Percentiles rank a stretch among this genome's conserved stretches.
phyloP scores from a whole-genome alignment of 2,797 vertebrate genomes.

The Linurgus olivaceus region DNA sequence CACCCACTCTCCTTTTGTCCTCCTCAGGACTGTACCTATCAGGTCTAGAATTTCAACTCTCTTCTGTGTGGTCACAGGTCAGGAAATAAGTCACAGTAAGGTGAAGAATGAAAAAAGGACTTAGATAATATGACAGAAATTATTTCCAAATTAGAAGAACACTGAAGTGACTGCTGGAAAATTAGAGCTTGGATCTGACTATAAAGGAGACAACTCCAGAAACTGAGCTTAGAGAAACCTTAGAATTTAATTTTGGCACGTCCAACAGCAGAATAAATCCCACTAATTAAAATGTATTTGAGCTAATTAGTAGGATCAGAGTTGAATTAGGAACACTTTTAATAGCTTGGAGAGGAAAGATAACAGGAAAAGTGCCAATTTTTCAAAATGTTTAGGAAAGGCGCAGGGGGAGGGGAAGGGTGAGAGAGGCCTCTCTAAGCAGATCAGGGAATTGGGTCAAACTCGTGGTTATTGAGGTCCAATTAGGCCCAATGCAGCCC shows the following conservation, averaged over 20 bases:
- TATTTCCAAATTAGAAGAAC: background rate
- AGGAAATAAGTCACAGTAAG: background rate
- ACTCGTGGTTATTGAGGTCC: background rate
- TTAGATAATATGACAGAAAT: background rate
- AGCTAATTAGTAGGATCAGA: conserved; percentile 1
- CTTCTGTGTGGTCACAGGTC: background rate
- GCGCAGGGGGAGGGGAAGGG: background rate
- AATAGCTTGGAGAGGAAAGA: background rate
- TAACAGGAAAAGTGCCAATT: background rate
- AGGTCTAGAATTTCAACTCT: background rate
- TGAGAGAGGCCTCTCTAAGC: background rate
- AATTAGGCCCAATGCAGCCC: background rate
- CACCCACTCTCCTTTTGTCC: background rate
- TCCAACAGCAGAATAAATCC: background rate
- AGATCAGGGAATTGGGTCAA: background rate
- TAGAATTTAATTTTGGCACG: background rate
- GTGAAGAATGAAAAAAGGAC: background rate
- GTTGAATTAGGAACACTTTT: background rate
- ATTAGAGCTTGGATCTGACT: background rate
- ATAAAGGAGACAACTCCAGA: background rate
- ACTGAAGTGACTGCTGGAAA: background rate
- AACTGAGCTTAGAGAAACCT: background rate
- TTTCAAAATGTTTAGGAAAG: background rate
- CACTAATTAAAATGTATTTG: background rate
- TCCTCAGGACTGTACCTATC: background rate